Percentiles rank a stretch among this genome's conserved stretches.
Evolutionary conservation across 2,888 invertebrate species (phyloP).

Genomic region (Drosophila emarginata): DNA sequence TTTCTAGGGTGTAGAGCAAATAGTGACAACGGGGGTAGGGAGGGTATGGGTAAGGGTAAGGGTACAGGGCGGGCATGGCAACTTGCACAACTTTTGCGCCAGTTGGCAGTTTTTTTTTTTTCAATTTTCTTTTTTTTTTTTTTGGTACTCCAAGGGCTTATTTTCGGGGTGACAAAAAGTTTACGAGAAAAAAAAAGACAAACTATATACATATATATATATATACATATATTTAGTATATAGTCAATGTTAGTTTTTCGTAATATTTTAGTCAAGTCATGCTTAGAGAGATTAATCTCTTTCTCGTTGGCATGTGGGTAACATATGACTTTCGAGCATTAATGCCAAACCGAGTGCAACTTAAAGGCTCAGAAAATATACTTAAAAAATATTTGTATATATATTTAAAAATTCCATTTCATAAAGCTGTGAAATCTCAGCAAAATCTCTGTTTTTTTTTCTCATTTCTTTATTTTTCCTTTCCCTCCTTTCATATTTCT

Average conservation of each 20-base stretch:
- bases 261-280: constrained; percentile 9
- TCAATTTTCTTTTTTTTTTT: not conserved
- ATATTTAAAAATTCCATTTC: constrained; percentile 9
- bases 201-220: constrained; percentile 6
- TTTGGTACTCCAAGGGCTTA: constrained; percentile 40
- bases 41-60: not conserved
- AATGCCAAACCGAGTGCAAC: not conserved
- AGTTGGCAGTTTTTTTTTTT: constrained; percentile 42
- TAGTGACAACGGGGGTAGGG: constrained; percentile 1
- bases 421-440: constrained; percentile 62
- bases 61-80: constrained; percentile 18
- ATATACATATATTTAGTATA: not conserved
- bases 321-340: constrained; percentile 1
- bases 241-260: constrained; percentile 5
- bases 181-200: constrained; percentile 10
- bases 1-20: constrained; percentile 29
- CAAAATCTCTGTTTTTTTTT: constrained; percentile 35
- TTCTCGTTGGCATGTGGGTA: constrained; percentile 5
- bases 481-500: constrained; percentile 25
- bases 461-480: constrained; percentile 21
- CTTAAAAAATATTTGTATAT: not conserved
- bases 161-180: constrained; percentile 36
- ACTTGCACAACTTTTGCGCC: constrained; percentile 54
- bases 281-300: constrained; percentile 8
- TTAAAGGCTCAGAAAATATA: not conserved